Conservation (phyloP, 2,888 invertebrate species). For the Ectropis crepuscularia region DNA sequence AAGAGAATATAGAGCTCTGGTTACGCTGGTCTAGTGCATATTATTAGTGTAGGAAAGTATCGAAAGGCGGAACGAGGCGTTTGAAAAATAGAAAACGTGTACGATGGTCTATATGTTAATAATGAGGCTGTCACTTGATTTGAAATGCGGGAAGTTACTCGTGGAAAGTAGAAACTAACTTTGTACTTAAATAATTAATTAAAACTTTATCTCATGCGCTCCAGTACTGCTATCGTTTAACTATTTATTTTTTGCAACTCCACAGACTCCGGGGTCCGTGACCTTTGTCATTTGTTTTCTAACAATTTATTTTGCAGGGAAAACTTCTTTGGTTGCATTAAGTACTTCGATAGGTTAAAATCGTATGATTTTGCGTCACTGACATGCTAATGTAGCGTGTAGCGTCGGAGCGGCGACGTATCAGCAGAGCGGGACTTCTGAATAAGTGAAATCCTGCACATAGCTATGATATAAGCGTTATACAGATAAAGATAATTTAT, state of each 20-base stretch:
- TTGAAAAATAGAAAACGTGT: conserved; percentile 81
- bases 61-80: conserved; percentile 79
- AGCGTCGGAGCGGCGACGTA: too few relatives aligned
- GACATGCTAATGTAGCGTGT: too few relatives aligned
- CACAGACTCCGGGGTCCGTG: too few relatives aligned
- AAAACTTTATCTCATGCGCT: neutral
- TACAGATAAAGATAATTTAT: too few relatives aligned
- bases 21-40: conserved; percentile 54
- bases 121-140: conserved; percentile 56
- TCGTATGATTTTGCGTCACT: too few relatives aligned
- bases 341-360: too few relatives aligned
- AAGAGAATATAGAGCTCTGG: conserved; percentile 55
- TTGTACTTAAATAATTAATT: conserved; percentile 1
- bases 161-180: conserved; percentile 18
- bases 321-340: too few relatives aligned
- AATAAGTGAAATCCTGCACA: too few relatives aligned
- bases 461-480: too few relatives aligned
- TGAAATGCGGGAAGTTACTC: conserved; percentile 47
- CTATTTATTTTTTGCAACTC: neutral
- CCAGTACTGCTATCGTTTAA: neutral
- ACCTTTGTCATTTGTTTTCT: too few relatives aligned
- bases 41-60: conserved; percentile 77
- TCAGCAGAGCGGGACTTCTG: too few relatives aligned
- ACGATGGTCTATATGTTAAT: conserved; percentile 67
- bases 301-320: too few relatives aligned